Percentiles rank a stretch among this genome's conserved stretches.
phyloP scores from a whole-genome alignment of 53 echinoderm and acorn worm genomes.

The Actinopyga echinites region DNA sequence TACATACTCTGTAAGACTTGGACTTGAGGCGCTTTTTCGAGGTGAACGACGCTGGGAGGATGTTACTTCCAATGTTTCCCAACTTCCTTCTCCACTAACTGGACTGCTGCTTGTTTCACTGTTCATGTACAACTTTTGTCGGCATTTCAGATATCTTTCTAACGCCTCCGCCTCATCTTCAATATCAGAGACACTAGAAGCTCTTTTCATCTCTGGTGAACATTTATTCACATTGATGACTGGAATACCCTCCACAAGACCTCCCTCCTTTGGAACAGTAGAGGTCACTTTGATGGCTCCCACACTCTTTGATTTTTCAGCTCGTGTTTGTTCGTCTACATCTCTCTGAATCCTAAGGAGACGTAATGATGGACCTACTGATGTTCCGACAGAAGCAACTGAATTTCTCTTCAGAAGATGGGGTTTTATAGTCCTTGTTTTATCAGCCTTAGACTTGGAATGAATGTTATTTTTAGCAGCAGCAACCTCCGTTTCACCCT shows the following conservation, averaged over 20 bases:
- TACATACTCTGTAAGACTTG: constrained; percentile 13
- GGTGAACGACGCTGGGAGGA: neutral
- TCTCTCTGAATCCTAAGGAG: constrained; percentile 14
- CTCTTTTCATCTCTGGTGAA: no score
- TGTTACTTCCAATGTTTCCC: neutral
- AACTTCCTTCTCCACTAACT: neutral
- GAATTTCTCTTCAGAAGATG: constrained; percentile 53
- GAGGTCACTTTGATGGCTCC: neutral
- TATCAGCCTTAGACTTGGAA: neutral
- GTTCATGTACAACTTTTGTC: neutral
- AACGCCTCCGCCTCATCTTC: constrained; percentile 23
- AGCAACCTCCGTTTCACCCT: neutral
- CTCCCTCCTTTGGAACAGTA: neutral
- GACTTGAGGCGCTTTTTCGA: neutral
- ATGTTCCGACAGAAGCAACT: constrained; percentile 24
- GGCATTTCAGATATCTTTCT: neutral
- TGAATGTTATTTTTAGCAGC: neutral
- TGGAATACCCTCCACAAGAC: no score
- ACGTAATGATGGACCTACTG: neutral
- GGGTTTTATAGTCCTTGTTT: neutral
- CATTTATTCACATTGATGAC: no score
- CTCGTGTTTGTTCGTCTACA: neutral
- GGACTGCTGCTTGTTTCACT: neutral
- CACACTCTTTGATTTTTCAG: neutral
- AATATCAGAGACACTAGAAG: neutral